Evolutionary conservation across 2,888 invertebrate species (phyloP), one percentile per base, ranked within the genome.

Genomic region (Macrosoma leucophasiata): DNA sequence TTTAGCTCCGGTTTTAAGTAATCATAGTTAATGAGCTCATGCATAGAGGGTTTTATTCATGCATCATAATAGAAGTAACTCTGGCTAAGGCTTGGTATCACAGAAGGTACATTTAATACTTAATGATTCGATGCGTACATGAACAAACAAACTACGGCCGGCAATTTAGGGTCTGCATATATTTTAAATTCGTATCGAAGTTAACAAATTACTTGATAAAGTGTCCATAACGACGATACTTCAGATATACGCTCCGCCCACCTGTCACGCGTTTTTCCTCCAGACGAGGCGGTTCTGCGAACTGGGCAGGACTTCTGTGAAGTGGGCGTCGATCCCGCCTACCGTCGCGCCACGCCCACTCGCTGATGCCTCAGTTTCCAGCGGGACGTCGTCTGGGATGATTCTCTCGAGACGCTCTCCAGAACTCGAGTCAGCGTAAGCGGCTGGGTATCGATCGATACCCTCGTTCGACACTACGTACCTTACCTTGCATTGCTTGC

Each of bases 131-230:
- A 25, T 29, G 30, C 29, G 19, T 42, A 30, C 39, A 29, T 14
- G 2, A 18, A 20, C 15, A 26, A 13, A 21, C 14, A 26, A 35
- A 26, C 20, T 30, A 29, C 21, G 25, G 30, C 30, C 27, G 34
- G 33, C 30, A 29, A 36, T 52, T 50, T 42, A 41, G 40, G 41
- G 29, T 39, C 28, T 32, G 31, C 63, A 75, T 71, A 75, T 61
- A 76, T 72, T 74, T 70, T 62, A 71, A 66, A 74, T 69, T 67
- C 65, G 58, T 55, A 70, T 78, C 61, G 74, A 73, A 66, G 64
- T 64, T 68, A 73, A 81, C 82, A 79, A 82, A 81, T 81, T 77
- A 79, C 75, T 79, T 79, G 78, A 73, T 76, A 78, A 79, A 82
- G 73, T 79, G 64, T 81, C 71, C 76, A 77, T 76, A 77, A 72